These are phyloP conservation scores for Tapirus terrestris DNA, from an alignment of 2,113 vertebrate genomes.

Conservation along the genomic window DNA sequence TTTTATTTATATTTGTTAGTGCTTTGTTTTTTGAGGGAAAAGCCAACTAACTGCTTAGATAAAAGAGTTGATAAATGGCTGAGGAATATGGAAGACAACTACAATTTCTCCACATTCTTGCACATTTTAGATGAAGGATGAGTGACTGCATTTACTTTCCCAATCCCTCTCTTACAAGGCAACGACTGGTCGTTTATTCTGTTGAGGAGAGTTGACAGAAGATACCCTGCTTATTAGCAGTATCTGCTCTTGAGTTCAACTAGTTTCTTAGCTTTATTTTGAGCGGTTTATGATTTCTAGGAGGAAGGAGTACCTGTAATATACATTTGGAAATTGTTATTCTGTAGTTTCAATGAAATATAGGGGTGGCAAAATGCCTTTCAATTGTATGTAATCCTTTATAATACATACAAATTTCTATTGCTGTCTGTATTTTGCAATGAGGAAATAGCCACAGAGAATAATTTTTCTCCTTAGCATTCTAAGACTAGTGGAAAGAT, in stretches of 20 bases:
- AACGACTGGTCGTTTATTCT: background rate
- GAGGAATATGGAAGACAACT: background rate
- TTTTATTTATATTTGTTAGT: conserved; percentile 55
- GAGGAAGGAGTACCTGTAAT: conserved; percentile 24
- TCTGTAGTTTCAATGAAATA: conserved; percentile 50
- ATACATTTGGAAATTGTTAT: conserved; percentile 54
- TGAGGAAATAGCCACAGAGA: conserved; percentile 52
- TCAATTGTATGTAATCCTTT: conserved; percentile 59
- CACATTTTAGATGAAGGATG: background rate
- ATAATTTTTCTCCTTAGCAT: conserved; percentile 57
- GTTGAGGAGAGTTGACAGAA: background rate
- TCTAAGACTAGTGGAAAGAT: conserved; percentile 62
- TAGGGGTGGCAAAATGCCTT: conserved; percentile 39
- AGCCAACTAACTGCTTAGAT: background rate
- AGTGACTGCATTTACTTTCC: background rate
- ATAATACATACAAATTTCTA: conserved; percentile 36
- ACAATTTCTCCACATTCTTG: background rate
- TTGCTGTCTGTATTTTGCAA: conserved; percentile 48
- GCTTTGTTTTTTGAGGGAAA: conserved; percentile 11
- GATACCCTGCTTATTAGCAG: background rate
- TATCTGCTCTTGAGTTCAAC: conserved; percentile 36
- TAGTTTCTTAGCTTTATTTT: conserved; percentile 33
- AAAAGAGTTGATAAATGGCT: conserved; percentile 5
- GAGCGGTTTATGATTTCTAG: background rate
- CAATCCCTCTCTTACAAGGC: background rate